Base-by-base conservation (phyloP, 2,888 invertebrate species). In the Thereva unica region DNA sequence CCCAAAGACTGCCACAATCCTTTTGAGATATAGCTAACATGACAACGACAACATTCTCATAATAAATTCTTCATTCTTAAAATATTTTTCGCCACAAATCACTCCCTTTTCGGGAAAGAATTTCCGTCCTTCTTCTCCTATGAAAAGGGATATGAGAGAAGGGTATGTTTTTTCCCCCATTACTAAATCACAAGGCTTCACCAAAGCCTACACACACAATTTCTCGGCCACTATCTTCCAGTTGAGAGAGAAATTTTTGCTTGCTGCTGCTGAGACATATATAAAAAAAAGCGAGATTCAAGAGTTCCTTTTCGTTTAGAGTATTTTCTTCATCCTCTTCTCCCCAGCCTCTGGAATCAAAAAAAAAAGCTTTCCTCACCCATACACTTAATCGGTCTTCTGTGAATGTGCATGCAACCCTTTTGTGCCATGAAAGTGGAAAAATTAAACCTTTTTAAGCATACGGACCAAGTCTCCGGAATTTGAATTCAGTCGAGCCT, bases 371-470 rank as follows among this genome's bases (percentile, higher is more conserved):
- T 38, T n/a, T n/a, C 23, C 50, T 50, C 41, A 40, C 50, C 50
- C 38, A 6, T 41, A 7, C 7, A 40, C 41, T 34, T 61, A 61
- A 41, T 61, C 50, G 59, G 8, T 37, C 40, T 49, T 5, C 45
- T 45, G 54, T 34, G 44, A 47, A 6, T 61, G 49, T 61, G 23
- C 50, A n/a, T 50, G 34, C 10, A 61, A 61, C 59, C 59, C 49
- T 59, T 59, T 49, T 61, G 41, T 49, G 41, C 34, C 23, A 3
- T 35, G 35, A n/a, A 34, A 50, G 35, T 10, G 61, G 12, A 61
- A 61, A 59, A 61, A 61, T 61, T 50, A 61, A 61, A 61, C 50
- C 61, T 61, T 61, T 61, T 61, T 61, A 50, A 61, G 61, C 40
- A 50, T 61, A 61, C 37, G 50, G 61, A 50, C 50, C 49, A 61